Base-by-base conservation (phyloP, 2,888 invertebrate genomes). In the Neoascia interrupta region DNA sequence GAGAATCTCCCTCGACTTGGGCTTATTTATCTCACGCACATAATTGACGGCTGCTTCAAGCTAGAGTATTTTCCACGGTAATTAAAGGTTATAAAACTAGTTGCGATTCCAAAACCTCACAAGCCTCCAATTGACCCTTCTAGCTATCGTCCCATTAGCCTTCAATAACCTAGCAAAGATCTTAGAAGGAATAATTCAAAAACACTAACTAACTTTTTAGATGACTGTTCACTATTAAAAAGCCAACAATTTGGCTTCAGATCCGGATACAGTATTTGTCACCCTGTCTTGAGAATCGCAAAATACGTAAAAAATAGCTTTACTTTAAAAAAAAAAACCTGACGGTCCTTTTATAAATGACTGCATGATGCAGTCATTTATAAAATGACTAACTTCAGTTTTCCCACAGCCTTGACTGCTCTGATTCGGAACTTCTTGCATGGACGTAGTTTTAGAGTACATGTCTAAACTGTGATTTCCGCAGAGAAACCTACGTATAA, bases 1-100 rank as follows among this genome's bases (percentile, higher is more conserved):
- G 11, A 3, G 3, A 34, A 34, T 11, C 34, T 34, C 36, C 36
- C 15, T 0, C 4, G 15, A 15, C 1, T 36, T 36, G 36, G 15
- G 19, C 13, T 61, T 13, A 47, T 23, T 13, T 51, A 28, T n/a
- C 5, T 70, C 11, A 31, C 51, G 13, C 23, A 21, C 15, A 37
- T 61, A 13, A 45, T 61, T n/a, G 56, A 63, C 11, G 53, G 54
- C 19, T 45, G 47, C 19, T 13, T 72, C 10, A 70, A 39, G 19
- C 11, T 66, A 16, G 18, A 58, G 47, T 60, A 66, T 31, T 66
- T 72, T 18, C 66, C 47, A 5, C 26, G 43, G 13, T 31, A 18
- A 13, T 79, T 70, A 61, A 72, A 76, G 23, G 13, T 63, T 28
- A 54, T 60, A 8, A 60, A 72, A 4, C 64, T 34, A 11, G 53